Evolutionary conservation across 64 coral and sea anemone species (phyloP).

Genomic region (Cladopsammia gracilis): DNA sequence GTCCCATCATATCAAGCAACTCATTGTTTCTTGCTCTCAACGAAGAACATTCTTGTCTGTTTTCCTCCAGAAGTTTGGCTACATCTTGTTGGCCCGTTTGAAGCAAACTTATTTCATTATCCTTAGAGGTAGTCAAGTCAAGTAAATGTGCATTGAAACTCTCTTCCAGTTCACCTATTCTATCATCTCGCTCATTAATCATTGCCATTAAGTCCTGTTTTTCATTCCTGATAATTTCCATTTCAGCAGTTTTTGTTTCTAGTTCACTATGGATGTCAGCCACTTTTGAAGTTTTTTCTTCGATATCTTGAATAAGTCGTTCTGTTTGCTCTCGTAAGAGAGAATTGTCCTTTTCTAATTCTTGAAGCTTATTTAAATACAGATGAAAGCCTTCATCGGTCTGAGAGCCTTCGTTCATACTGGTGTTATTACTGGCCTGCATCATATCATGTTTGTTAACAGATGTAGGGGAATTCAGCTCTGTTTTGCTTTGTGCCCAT

Average conservation of each 20-base stretch:
- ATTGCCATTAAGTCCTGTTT: constrained; percentile 60
- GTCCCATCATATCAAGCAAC: constrained; percentile 75
- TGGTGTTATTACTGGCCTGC: neutral
- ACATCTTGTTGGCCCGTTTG: constrained; percentile 75
- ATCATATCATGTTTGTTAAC: neutral
- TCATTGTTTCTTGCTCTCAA: constrained; percentile 66
- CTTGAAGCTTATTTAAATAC: constrained; percentile 43
- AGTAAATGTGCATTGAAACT: constrained; percentile 69
- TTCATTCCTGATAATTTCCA: constrained; percentile 55
- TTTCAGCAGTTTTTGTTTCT: constrained; percentile 69
- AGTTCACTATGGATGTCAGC: constrained; percentile 47
- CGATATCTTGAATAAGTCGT: constrained; percentile 67
- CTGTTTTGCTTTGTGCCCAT: neutral
- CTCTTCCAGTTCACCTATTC: constrained; percentile 76
- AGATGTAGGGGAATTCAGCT: neutral
- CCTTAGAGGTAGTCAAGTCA: constrained; percentile 69
- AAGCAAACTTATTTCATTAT: constrained; percentile 66
- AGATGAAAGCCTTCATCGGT: constrained; percentile 33
- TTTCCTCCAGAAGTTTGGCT: constrained; percentile 75
- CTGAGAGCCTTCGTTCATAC: constrained; percentile 40
- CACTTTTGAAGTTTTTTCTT: constrained; percentile 40
- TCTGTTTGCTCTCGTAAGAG: constrained; percentile 79
- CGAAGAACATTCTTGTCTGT: constrained; percentile 43
- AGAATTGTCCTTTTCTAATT: constrained; percentile 81
- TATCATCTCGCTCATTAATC: constrained; percentile 74